A percentile compares a stretch with the other conserved stretches of the same genome.
Evolutionary conservation across 1,140 invertebrate species (phyloP).

Genomic region (Drosophila bocqueti): DNA sequence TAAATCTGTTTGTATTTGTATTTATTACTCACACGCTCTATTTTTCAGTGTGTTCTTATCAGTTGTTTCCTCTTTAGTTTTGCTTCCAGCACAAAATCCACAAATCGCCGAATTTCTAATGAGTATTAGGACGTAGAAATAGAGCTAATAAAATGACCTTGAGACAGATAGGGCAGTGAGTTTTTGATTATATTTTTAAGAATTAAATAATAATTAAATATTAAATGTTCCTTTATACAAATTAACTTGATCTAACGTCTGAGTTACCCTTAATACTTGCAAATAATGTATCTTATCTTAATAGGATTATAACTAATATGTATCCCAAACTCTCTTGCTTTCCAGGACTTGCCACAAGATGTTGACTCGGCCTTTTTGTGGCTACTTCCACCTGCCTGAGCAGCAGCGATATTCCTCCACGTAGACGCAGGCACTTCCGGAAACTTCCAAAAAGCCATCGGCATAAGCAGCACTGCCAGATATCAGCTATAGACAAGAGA

Average conservation of each 20-base stretch:
- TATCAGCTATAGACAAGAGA: constrained; percentile 19
- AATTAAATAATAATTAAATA: neutral
- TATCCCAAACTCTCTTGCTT: neutral
- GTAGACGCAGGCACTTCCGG: constrained; percentile 17
- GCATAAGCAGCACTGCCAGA: constrained; percentile 7
- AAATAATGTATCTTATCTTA: neutral
- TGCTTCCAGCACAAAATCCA: constrained; percentile 37
- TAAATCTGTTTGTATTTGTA: constrained; percentile 12
- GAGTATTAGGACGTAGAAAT: neutral
- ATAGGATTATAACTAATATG: neutral
- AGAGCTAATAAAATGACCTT: constrained; percentile 15
- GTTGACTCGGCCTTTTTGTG: constrained; percentile 18
- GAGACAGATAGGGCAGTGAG: constrained; percentile 18
- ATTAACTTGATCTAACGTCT: neutral
- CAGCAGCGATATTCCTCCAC: constrained; percentile 24
- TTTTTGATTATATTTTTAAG: neutral
- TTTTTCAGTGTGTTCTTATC: constrained; percentile 60
- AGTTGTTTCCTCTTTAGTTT: constrained; percentile 31
- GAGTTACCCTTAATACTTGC: no score
- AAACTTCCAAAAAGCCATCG: constrained; percentile 9
- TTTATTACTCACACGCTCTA: constrained; percentile 16
- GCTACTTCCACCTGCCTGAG: constrained; percentile 35
- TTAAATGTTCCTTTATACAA: neutral
- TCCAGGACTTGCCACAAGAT: constrained; percentile 40
- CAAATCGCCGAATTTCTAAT: constrained; percentile 27